These are phyloP conservation scores for Aldabrachelys gigantea DNA, from an alignment of 2,113 vertebrate genomes.

Conservation along the genomic window DNA sequence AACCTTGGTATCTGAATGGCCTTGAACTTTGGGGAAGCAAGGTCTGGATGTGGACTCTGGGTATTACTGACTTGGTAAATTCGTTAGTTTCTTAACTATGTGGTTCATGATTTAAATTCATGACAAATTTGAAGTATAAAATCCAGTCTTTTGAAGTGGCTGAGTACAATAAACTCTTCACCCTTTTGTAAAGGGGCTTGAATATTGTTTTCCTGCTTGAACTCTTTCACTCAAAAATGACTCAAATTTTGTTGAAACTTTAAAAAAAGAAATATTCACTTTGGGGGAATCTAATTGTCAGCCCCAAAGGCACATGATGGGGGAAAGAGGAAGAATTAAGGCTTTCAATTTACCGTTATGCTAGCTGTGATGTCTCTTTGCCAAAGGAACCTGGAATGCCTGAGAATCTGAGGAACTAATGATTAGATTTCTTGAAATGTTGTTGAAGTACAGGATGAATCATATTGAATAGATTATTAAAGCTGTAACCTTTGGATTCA, in stretches of 20 bases:
- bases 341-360: fast-evolving
- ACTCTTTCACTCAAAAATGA: not conserved
- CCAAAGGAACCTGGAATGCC: not conserved
- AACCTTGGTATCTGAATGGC: not conserved
- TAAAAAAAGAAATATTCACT: not conserved
- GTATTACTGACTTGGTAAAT: not conserved
- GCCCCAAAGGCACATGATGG: not conserved
- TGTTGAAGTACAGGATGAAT: not conserved
- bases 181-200: not conserved
- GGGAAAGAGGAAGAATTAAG: not conserved
- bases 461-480: not conserved
- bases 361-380: not conserved
- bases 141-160: not conserved
- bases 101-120: not conserved
- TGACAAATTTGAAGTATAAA: not conserved
- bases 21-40: not conserved
- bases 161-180: not conserved
- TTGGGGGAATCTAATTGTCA: not conserved
- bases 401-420: not conserved
- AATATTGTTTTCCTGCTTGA: not conserved
- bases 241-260: not conserved
- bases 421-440: not conserved
- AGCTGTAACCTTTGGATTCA: not conserved
- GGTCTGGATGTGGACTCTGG: not conserved
- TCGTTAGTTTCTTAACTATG: not conserved